Evolutionary conservation across 2,113 vertebrate species (phyloP), one percentile per base, ranked within the genome.

Genomic region (Myanophis thanlyinensis): DNA sequence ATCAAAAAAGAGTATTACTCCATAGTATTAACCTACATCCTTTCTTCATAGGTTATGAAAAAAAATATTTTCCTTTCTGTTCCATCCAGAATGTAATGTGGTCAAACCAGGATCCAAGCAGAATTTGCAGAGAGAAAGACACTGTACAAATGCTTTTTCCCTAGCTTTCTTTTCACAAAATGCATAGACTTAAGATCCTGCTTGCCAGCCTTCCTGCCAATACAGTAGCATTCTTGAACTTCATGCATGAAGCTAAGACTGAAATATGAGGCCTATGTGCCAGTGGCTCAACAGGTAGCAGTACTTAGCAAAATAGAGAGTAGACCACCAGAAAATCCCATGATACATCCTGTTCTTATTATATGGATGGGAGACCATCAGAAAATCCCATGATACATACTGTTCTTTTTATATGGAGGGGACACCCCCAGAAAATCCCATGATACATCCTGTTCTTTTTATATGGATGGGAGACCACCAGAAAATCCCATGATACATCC

Each of bases 21-120:
- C 10, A 20, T 3, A 18, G 25, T 20, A 12, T 59, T 59, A 95
- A 95, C 93, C 93, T 94, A 89, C 30, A 93, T 93, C 51, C 93
- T 85, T 44, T 95, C 90, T 80, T 95, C 94, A 15, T 93, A 95
- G 25, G 89, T 94, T 44, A 94, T 93, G 89, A 95, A 95, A 73
- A 96, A 93, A 54, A 95, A 8, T 89, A 49, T 3, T 1, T 90
- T 40, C 89, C 92, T 46, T 91, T 87, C 93, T 94, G 47, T 84
- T 95, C 62, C 91, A 95, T 90, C 94, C 95, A 95, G 15, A 88
- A 93, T 47, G 1, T 53, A 87, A 95, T 11, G 0, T 94, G 94
- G 52, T 95, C 44, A 25, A 96, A 96, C 91, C 92, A 96, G 49
- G 91, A 96, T 6, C 94, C 93, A 44, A 89, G 94, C 20, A 90